Evolutionary conservation across 2,888 invertebrate species (phyloP), one percentile per base, ranked within the genome.

Genomic region (Coronaproctus castanopsis): DNA sequence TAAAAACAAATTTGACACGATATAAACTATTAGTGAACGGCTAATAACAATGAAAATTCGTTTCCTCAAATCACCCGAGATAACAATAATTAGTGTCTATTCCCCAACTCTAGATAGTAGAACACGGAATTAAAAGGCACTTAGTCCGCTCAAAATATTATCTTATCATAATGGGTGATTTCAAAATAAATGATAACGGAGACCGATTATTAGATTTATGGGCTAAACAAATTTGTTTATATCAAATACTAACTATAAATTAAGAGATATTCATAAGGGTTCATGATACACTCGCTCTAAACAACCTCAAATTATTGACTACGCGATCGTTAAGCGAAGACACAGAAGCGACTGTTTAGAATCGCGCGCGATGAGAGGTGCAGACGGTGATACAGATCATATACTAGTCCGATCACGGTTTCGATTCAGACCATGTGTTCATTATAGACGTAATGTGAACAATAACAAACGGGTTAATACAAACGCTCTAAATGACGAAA

Each of bases 91-190:
- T 14, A 22, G 55, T 21, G 21, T 21, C 10, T 54, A 54, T 21
- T 10, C 55, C 10, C 55, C 55, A n/a, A 54, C 10, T 24, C 24
- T 54, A 21, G 23, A n/a, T n/a, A 54, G 23, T 22, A 21, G 21
- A n/a, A 23, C n/a, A n/a, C 21, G 5, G 22, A 21, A 21, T n/a
- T 24, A 24, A 54, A 54, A 54, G 55, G 21, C 21, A 8, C 21
- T 8, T 54, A 20, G 8, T 54, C 8, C 21, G 21, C 5, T 3
- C 21, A 21, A 54, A 21, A 8, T 3, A 54, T 3, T 21, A 54
- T n/a, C 21, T 54, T 8, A 54, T 54, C n/a, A 54, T 54, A n/a
- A 23, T 23, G 19, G 55, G 55, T 8, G 55, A 54, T 22, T 24
- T 54, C 21, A 54, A 54, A 22, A 22, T 21, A 54, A 54, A 54